Percentiles rank a stretch among this genome's conserved stretches.
Conservation (phyloP, 92 coral and sea anemone species). For the Blastomussa wellsi region DNA sequence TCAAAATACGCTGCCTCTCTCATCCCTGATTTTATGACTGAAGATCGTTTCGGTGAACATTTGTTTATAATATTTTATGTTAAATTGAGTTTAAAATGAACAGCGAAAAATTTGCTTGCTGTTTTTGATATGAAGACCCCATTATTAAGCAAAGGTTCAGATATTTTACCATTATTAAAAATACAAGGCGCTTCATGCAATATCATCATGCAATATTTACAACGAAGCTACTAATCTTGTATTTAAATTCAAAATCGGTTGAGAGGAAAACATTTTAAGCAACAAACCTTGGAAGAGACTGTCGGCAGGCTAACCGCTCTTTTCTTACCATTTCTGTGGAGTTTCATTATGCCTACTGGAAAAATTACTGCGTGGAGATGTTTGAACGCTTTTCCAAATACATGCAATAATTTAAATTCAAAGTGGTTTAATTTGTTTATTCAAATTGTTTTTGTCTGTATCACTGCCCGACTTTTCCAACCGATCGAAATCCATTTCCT, state of each 20-base stretch:
- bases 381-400: neutral
- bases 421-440: neutral
- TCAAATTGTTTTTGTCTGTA: conserved; percentile 16
- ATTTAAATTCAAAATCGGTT: conserved; percentile 1
- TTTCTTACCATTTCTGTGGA: conserved; percentile 4
- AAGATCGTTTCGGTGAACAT: neutral
- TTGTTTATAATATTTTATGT: neutral
- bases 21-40: too few relatives aligned
- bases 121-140: neutral
- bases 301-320: conserved; percentile 48
- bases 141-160: neutral
- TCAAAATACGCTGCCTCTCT: too few relatives aligned
- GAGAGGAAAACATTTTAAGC: neutral
- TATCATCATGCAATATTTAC: neutral
- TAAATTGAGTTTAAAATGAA: neutral
- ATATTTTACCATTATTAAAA: neutral
- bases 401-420: neutral
- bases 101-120: neutral
- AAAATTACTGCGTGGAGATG: neutral
- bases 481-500: conserved; percentile 27
- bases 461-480: neutral
- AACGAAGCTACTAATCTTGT: neutral
- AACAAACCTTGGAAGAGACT: conserved; percentile 36
- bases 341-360: conserved; percentile 4
- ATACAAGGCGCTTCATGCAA: neutral